Base-by-base conservation (phyloP, 2,888 invertebrate genomes). In the Synanthedon myopaeformis region DNA sequence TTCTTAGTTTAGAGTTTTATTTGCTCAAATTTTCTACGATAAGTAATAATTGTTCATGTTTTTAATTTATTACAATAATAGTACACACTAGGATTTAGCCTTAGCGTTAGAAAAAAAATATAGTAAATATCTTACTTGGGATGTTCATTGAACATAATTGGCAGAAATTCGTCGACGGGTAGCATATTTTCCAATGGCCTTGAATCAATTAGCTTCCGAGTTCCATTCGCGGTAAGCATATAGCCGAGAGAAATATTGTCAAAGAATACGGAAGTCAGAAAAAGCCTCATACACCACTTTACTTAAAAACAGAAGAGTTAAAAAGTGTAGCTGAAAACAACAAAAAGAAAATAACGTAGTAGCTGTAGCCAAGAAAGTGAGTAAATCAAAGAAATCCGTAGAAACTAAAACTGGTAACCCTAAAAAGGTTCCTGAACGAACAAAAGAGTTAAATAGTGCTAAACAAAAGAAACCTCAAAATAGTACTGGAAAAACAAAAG, bases 151-250 rank as follows among this genome's bases (percentile, higher is more conserved):
- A 96, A 98, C 92, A 99, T 94, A 59, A 99, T 94, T 0, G 99
- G 99, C 51, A 99, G 83, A 75, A 93, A 99, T 77, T 99, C 99
- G 79, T 99, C 99, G 0, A 99, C 97, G 0, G 99, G 98, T 52
- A 99, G 75, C 76, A 99, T 81, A 61, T 93, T 94, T 41, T 90
- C 81, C 2, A 99, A 80, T 0, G 99, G 99, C 41, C 93, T 87
- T 0, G 93, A 94, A 3, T 87, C 90, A 0, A 97, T 67, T 19
- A 99, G 89, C 76, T 98, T 98, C 57, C 87, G 82, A 0, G 98
- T 98, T 0, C 99, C 99, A 41, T 82, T 73, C 8, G 87, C 74
- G 1, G 93, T 94, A 11, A 99, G 74, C 52, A 94, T 86, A 77
- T 99, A 99, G 14, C 96, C 96, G 5, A 99, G 84, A 0, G 99